A percentile compares a stretch with the other conserved stretches of the same genome.
Evolutionary conservation across 2,797 vertebrate genomes (phyloP).

Genomic region (Peromyscus melanophrys): DNA sequence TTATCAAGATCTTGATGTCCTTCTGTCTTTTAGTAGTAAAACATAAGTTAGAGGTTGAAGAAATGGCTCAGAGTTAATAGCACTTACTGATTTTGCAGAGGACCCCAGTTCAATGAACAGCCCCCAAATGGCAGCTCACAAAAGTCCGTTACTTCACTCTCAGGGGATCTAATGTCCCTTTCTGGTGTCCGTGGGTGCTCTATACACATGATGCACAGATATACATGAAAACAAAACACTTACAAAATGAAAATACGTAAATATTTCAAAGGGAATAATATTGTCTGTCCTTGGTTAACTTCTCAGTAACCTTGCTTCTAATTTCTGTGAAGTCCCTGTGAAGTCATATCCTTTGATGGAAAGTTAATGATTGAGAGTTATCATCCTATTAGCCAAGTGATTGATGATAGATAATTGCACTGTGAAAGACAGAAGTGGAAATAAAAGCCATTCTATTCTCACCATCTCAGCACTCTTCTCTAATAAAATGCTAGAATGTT

Average conservation of each 20-base stretch:
- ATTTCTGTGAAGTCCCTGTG: background rate
- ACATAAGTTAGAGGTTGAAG: background rate
- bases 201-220: background rate
- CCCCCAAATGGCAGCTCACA: background rate
- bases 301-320: constrained; percentile 43
- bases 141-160: background rate
- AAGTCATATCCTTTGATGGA: constrained; percentile 62
- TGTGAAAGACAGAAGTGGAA: constrained; percentile 27
- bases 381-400: constrained; percentile 63
- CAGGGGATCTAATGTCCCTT: background rate
- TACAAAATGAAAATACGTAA: background rate
- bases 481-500: constrained; percentile 2
- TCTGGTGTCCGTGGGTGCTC: background rate
- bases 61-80: background rate
- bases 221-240: background rate
- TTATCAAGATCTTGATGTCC: background rate
- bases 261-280: background rate
- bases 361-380: constrained; percentile 71
- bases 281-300: background rate
- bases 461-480: constrained; percentile 15
- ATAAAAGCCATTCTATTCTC: background rate
- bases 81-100: background rate
- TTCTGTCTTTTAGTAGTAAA: background rate
- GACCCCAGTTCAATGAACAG: background rate
- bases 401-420: constrained; percentile 76